Evolutionary conservation across 2,113 vertebrate species (phyloP).

Genomic region (Phoenicopterus ruber): DNA sequence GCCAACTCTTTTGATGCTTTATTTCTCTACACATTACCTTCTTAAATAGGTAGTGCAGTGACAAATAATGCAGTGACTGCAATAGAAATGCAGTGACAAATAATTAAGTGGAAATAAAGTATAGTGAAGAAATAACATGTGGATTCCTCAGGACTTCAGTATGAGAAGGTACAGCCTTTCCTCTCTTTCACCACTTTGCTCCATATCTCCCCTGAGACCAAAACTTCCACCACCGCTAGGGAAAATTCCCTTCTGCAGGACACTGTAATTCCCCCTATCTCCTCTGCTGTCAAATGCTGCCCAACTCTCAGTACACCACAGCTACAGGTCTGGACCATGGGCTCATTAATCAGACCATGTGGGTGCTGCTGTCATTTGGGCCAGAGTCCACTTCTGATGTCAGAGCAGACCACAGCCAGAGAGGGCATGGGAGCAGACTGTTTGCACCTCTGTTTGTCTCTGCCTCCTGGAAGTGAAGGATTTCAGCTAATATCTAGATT

Average conservation of each 20-base stretch:
- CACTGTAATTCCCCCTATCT: too few relatives aligned
- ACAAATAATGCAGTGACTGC: too few relatives aligned
- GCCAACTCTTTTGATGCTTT: not conserved
- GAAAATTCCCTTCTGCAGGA: not conserved
- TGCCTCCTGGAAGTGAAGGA: not conserved
- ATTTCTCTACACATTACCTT: not conserved
- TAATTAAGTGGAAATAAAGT: not conserved
- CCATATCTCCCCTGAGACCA: not conserved
- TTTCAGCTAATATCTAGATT: not conserved
- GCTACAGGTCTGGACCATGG: not conserved
- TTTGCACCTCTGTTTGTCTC: not conserved
- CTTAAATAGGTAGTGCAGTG: not conserved
- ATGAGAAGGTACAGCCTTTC: not conserved
- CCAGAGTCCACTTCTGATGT: not conserved
- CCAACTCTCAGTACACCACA: not conserved
- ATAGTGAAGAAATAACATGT: not conserved
- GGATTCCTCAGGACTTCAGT: not conserved
- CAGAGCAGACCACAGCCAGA: not conserved
- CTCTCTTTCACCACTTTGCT: not conserved
- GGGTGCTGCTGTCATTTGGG: not conserved
- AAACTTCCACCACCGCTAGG: not conserved
- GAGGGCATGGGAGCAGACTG: not conserved
- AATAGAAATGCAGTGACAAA: not conserved
- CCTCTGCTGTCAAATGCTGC: not conserved
- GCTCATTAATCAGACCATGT: not conserved